Evolutionary conservation across 2,888 invertebrate species (phyloP), one percentile per base, ranked within the genome.

Genomic region (Cotesia congregata): DNA sequence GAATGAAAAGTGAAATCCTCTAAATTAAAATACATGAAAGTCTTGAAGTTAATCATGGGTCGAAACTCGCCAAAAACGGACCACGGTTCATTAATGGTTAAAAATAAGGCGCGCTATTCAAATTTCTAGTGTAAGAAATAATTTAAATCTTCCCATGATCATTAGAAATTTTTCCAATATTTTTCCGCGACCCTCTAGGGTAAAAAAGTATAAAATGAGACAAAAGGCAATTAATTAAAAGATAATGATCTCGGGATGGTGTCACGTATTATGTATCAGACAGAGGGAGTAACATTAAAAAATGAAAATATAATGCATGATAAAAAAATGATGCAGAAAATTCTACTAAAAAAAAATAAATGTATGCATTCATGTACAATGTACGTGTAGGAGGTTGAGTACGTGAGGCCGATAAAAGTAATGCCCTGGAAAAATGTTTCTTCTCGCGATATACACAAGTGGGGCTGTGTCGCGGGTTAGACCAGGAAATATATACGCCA

Each of bases 341-440:
- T 12, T 60, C 40, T 12, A 67, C 64, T 73, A 72, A 64, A 69
- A 61, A 68, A 17, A 50, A 17, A 69, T 15, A 50, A 17, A 50
- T 67, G 15, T 38, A 39, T 40, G 40, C 39, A 9, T 38, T 39
- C 15, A 40, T 67, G 17, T 15, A 17, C 17, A 67, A 39, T 73
- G 67, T 50, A 72, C 76, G 70, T 41, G 62, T 60, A 77, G 30
- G 59, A 68, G 76, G 60, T 61, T 64, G 68, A 69, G 60, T 78
- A 76, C 83, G 80, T 80, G 82, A 79, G 76, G 70, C 80, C 83
- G 86, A 86, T 86, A 86, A 86, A 86, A 84, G 84, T 84, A 85
- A 86, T 83, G 82, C 83, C 77, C 82, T 81, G 84, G 83, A 86
- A 85, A 85, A 86, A 86, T 84, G 82, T 82, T 84, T 82, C 84